Percentiles rank a stretch among this genome's conserved stretches.
phyloP scores from a whole-genome alignment of 2,797 vertebrate genomes.

The Gouania willdenowi region DNA sequence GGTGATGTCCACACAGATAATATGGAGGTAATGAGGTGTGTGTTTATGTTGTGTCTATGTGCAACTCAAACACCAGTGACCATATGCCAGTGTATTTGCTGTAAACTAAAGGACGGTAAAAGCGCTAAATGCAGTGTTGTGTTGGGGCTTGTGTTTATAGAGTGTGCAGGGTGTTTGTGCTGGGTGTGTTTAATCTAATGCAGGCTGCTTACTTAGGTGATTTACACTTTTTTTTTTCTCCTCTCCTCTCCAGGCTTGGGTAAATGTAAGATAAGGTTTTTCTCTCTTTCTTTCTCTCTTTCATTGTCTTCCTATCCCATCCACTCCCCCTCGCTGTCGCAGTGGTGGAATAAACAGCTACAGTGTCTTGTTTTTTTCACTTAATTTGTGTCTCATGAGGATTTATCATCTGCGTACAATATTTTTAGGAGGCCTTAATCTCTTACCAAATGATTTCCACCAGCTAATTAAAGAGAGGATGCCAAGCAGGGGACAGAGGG shows the following conservation, averaged over 20 bases:
- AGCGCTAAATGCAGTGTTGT: neutral
- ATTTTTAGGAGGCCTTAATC: slow-evolving; percentile 66
- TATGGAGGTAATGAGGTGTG: neutral
- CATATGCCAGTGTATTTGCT: neutral
- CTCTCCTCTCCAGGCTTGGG: slow-evolving; percentile 40
- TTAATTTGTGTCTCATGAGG: slow-evolving; percentile 57
- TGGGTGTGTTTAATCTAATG: slow-evolving; percentile 61
- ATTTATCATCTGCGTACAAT: slow-evolving; percentile 67
- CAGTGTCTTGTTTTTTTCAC: slow-evolving; percentile 51
- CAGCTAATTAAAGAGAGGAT: slow-evolving; percentile 69
- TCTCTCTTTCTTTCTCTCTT: neutral
- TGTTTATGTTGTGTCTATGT: neutral
- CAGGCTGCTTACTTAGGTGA: slow-evolving; percentile 53
- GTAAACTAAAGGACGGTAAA: neutral
- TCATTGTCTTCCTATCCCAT: slow-evolving; percentile 15
- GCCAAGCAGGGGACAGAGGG: slow-evolving; percentile 68
- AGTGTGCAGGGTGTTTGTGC: slow-evolving; percentile 13
- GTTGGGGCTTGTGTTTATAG: slow-evolving; percentile 3
- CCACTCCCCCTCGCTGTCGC: slow-evolving; percentile 41
- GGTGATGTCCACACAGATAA: no score
- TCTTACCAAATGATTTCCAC: slow-evolving; percentile 64
- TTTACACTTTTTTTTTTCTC: slow-evolving; percentile 63
- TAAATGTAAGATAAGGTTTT: slow-evolving; percentile 58
- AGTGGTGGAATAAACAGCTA: slow-evolving; percentile 59
- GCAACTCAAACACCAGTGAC: neutral